These are phyloP conservation scores for Myopa tessellatipennis DNA, from an alignment of 2,888 invertebrate species.

Conservation along the genomic window DNA sequence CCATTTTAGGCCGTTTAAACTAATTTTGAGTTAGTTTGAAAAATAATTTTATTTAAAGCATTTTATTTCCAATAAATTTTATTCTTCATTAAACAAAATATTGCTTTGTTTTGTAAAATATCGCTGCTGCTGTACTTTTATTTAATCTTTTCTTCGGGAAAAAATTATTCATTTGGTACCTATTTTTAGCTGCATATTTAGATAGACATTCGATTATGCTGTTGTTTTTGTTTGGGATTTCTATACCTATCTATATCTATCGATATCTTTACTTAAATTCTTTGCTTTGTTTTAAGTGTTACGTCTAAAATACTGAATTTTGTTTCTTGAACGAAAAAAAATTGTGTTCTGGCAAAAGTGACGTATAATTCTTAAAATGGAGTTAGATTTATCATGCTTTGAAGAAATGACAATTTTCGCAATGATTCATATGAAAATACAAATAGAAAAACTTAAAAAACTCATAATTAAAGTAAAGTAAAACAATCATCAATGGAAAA, in stretches of 20 bases:
- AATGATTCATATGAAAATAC: too few species aligned
- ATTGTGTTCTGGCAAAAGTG: too few species aligned
- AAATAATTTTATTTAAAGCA: too few species aligned
- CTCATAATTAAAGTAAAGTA: too few species aligned
- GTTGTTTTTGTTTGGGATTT: conserved; percentile 17
- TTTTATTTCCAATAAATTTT: too few species aligned
- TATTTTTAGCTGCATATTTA: conserved; percentile 29
- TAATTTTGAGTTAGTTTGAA: too few species aligned
- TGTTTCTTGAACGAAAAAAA: neutral
- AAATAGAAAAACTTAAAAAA: too few species aligned
- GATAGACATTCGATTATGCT: neutral
- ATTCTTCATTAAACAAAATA: too few species aligned
- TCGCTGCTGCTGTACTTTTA: neutral
- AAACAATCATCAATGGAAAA: too few species aligned
- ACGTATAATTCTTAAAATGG: neutral
- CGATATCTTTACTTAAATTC: conserved; percentile 33
- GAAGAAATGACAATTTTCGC: too few species aligned
- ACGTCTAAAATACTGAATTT: conserved; percentile 4
- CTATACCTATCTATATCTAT: neutral
- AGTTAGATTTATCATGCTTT: neutral
- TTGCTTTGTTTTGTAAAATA: too few species aligned
- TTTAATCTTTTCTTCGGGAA: neutral
- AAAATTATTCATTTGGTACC: conserved; percentile 15
- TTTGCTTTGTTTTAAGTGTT: conserved; percentile 6
- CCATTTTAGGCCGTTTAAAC: too few species aligned